Evolutionary conservation across 2,797 vertebrate genomes (phyloP).

Genomic region (Etheostoma perlongum): DNA sequence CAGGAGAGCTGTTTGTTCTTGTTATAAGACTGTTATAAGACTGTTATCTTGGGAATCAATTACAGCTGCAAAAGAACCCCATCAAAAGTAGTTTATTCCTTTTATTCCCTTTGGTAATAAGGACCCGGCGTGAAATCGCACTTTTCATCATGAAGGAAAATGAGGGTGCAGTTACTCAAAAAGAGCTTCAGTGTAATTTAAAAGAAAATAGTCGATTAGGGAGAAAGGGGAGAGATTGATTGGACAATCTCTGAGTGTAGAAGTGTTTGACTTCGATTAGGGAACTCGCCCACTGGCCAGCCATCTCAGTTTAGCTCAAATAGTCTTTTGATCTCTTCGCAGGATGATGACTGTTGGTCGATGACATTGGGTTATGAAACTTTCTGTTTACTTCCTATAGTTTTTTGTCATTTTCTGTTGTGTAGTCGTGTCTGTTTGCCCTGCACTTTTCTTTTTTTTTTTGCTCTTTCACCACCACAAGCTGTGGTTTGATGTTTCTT

Average conservation of each 20-base stretch:
- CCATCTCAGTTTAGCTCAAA: conserved; percentile 28
- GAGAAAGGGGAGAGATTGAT: conserved; percentile 46
- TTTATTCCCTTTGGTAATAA: conserved; percentile 20
- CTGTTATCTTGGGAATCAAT: conserved; percentile 47
- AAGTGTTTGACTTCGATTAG: conserved; percentile 53
- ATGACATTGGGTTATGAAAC: conserved; percentile 31
- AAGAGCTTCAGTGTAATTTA: conserved; percentile 45
- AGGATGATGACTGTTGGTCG: conserved; percentile 10
- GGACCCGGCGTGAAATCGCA: conserved; percentile 33
- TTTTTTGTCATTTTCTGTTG: not conserved
- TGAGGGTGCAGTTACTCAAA: conserved; percentile 39
- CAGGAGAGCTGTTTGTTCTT: conserved; percentile 48
- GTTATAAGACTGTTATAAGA: not conserved
- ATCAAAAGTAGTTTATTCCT: conserved; percentile 39
- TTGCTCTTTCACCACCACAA: not conserved
- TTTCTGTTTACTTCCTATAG: not conserved
- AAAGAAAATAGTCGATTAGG: conserved; percentile 37
- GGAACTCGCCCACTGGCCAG: conserved; percentile 22
- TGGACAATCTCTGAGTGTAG: conserved; percentile 16
- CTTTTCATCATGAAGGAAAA: conserved; percentile 50
- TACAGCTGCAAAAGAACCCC: conserved; percentile 20
- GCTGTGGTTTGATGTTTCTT: not conserved
- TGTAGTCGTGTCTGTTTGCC: not conserved
- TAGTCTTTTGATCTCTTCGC: conserved; percentile 23
- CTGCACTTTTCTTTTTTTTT: not conserved